Base-by-base conservation (phyloP, 2,888 invertebrate genomes). In the Mesorhabditis spiculigera region DNA sequence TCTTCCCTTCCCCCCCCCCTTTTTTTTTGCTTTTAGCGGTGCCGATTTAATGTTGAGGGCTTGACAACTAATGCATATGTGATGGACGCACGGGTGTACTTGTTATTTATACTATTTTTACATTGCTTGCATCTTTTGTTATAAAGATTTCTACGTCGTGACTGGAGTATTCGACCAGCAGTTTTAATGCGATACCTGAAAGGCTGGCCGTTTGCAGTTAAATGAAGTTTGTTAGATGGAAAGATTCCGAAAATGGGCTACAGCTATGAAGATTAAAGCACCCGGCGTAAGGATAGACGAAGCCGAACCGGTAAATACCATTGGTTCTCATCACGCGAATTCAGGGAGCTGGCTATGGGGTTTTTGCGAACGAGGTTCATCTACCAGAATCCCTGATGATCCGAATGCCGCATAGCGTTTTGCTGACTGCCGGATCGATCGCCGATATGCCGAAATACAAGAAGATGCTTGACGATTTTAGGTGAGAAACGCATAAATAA, bases 381-480 rank as follows among this genome's bases (percentile, higher is more conserved):
- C 73, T 75, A 4, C 44, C 69, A 8, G 78, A 78, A 45, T 67
- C 69, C n/a, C 66, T 72, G 43, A 43, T 77, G 8, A 78, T 78
- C 13, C 44, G 67, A 5, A 63, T 78, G 16, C 76, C 77, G 4
- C 74, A 76, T 6, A 66, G 67, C 6, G 72, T 73, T 45, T 73
- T 79, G 73, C 72, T 79, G 41, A 78, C 73, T 13, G 76, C 78
- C 8, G 77, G 74, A 5, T 66, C 71, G 16, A 75, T 81, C 4
- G 75, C 77, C 0, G 78, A 77, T 50, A 75, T 79, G 58, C 74
- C 75, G 6, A 71, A 73, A 67, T 84, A 82, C 70, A 66, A 71
- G 13, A 70, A 72, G 13, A 66, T 82, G 8, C 43, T 82, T 28
- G 73, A 76, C 13, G 64, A 63, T 6, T 61, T 69, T 3, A 68